These are phyloP conservation scores for Dolichoris vasculosae DNA, from an alignment of 1,140 invertebrate genomes.

Conservation along the genomic window DNA sequence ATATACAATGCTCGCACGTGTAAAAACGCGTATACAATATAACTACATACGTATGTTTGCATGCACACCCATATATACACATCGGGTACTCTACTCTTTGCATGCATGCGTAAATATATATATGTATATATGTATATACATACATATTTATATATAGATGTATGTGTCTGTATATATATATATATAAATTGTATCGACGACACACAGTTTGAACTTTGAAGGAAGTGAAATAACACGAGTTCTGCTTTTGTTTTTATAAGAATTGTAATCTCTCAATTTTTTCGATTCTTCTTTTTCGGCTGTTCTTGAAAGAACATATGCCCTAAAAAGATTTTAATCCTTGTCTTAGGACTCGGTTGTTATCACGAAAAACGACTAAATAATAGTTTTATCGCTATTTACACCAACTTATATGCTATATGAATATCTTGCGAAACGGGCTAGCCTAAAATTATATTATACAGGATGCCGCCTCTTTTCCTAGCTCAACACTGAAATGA, in stretches of 20 bases:
- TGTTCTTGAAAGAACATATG: constrained; percentile 1
- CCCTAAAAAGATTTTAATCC: constrained; percentile 35
- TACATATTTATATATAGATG: constrained; percentile 44
- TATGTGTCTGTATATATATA: constrained; percentile 49
- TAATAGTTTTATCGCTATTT: constrained; percentile 66
- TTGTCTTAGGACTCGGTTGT: constrained; percentile 37
- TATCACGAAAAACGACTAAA: constrained; percentile 56
- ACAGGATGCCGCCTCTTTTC: constrained; percentile 66
- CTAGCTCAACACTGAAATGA: constrained; percentile 64
- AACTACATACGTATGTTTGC: too few relatives aligned
- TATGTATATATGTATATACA: constrained; percentile 45
- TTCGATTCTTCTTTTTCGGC: not conserved
- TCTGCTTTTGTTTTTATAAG: constrained; percentile 36
- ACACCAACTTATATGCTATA: constrained; percentile 71
- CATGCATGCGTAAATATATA: not conserved
- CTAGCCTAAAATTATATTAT: constrained; percentile 73
- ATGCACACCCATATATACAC: too few relatives aligned
- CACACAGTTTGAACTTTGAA: constrained; percentile 54
- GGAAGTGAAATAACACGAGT: constrained; percentile 53
- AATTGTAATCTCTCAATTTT: constrained; percentile 49
- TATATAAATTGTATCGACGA: constrained; percentile 48
- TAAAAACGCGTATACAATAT: not conserved
- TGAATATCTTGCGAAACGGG: constrained; percentile 59
- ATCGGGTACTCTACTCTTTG: not conserved
- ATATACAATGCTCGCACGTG: not conserved